Base-by-base conservation (phyloP, 2,888 invertebrate species). In the Drosophila flavopinicola region DNA sequence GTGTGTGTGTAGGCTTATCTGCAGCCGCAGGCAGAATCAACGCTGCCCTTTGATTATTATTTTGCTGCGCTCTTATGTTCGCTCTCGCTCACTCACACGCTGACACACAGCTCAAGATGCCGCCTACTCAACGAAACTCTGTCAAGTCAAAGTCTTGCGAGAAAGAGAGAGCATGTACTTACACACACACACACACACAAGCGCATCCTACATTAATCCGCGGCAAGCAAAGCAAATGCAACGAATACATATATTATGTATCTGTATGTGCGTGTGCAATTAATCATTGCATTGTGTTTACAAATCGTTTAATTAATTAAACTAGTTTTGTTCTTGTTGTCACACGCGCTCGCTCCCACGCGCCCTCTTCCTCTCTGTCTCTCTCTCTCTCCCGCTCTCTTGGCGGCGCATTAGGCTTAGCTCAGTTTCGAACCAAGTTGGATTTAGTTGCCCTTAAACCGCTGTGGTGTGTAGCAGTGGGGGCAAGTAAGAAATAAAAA, bases 221-320 rank as follows among this genome's bases (percentile, higher is more conserved):
- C 39, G 47, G 29, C 59, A 45, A 45, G 37, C 11, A 33, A 63
- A 57, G 38, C 33, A 42, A 45, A 29, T 64, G 68, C 33, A 67
- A 57, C 56, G 65, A 20, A 20, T 15, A 7, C 1, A n/a, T n/a
- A 32, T 32, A 20, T n/a, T 6, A 5, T 38, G 7, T 30, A 0
- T 37, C 13, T 33, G 10, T 54, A 2, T 53, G 20, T 24, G 41
- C 48, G 6, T 53, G 35, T 41, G 63, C 49, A 75, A 85, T 78
- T 85, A 75, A 82, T 61, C 60, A 64, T 66, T 74, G 32, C 35
- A 59, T 75, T 78, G 66, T 85, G 64, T 82, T 85, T 77, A 78
- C 85, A 85, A 85, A 85, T 74, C 80, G 58, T 60, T 85, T 63
- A 78, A 69, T 77, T 79, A 83, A 60, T 79, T 67, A 56, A 54